Base-by-base conservation (phyloP, 2,113 vertebrate genomes). In the Heterotis niloticus region DNA sequence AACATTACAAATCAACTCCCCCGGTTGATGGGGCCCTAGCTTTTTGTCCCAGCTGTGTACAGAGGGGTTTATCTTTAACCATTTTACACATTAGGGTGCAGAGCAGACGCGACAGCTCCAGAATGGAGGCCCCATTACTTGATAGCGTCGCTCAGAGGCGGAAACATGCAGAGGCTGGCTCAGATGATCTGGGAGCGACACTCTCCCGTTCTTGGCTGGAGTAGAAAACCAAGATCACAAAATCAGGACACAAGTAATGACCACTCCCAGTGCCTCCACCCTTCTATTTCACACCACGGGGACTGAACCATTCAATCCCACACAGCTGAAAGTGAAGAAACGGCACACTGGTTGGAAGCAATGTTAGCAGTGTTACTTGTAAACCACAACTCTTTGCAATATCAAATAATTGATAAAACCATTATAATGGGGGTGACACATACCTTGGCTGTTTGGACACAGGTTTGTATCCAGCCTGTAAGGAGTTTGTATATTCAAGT, bases 41-140 rank as follows among this genome's bases (percentile, higher is more conserved):
- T 81, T 78, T 82, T 72, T 76, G 29, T 54, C 76, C 82, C 64
- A 57, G 66, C 62, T 73, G 80, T 78, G 76, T 76, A 84, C 74
- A 84, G 75, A 77, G 77, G 77, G 76, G 87, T 84, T 87, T 88
- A 88, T 86, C 83, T 86, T 87, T 86, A 86, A 87, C 85, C 80
- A 78, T 86, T 84, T 76, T 67, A 67, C 77, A 81, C 83, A 82
- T 83, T 83, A 83, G 79, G 74, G 81, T 74, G 72, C 80, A 83
- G 82, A 83, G 76, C 77, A 57, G 81, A 79, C 77, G 78, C 83
- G 83, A 87, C 85, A 84, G 83, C 82, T 75, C 68, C 78, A 80
- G 84, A 87, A 83, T 77, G 71, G 82, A 72, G 74, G 81, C 77
- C 69, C 79, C 78, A 82, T 81, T 86, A 83, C 83, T 76, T 86